Evolutionary conservation across 2,888 invertebrate species (phyloP).

Genomic region (Sesamia inferens): DNA sequence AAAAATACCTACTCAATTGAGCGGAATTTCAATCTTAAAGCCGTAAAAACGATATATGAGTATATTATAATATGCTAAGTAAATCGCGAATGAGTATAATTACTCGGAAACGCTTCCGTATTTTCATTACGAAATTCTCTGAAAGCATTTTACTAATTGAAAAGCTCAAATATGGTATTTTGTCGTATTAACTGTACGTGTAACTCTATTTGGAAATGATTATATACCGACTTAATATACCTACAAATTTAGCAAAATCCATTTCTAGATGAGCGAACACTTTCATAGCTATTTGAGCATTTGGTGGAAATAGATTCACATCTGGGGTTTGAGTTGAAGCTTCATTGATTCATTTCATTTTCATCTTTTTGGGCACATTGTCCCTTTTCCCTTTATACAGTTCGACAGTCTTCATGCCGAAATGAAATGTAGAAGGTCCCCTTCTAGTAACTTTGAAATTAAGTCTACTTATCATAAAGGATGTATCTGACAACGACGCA

Average conservation of each 20-base stretch:
- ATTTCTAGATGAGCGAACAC: slow-evolving; percentile 37
- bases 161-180: background rate
- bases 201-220: slow-evolving; percentile 1
- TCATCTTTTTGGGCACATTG: slow-evolving; percentile 9
- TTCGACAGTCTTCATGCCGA: background rate
- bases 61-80: slow-evolving; percentile 8
- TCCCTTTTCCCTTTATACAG: slow-evolving; percentile 8
- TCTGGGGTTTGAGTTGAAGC: slow-evolving; percentile 27
- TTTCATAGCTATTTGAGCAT: slow-evolving; percentile 44
- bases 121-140: slow-evolving; percentile 20
- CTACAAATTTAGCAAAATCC: slow-evolving; percentile 1
- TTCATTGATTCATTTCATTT: slow-evolving; percentile 41
- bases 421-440: background rate
- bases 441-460: background rate
- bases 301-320: slow-evolving; percentile 29
- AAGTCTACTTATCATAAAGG: background rate
- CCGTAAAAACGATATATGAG: background rate
- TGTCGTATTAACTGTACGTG: background rate
- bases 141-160: slow-evolving; percentile 17
- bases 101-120: slow-evolving; percentile 15
- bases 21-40: slow-evolving; percentile 1
- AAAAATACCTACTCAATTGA: too few relatives aligned
- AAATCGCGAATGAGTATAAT: slow-evolving; percentile 1
- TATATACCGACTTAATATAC: background rate
- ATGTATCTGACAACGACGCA: too few relatives aligned